Evolutionary conservation across 1,140 invertebrate species (phyloP), one percentile per base, ranked within the genome.

Genomic region (Frieseomelitta varia): DNA sequence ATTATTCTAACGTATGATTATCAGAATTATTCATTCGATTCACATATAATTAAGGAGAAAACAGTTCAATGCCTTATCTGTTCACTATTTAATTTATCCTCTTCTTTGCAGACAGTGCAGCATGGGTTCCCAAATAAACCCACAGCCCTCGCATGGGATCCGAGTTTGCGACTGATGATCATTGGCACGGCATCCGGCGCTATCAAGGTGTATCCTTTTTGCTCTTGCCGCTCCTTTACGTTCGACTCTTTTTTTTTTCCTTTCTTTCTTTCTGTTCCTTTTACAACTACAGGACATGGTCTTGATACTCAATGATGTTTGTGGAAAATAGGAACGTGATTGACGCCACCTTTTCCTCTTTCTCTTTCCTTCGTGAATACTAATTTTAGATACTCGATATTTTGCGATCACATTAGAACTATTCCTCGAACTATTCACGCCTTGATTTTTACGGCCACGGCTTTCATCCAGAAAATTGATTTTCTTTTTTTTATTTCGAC

Each of bases 81-180:
- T 39, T 47, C 6, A 8, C 8, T 47, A 10, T 47, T 47, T 47
- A 47, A 47, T 47, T 47, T 47, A 47, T 47, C 78, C 81, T 74
- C 34, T 95, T 47, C 39, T 47, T 96, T 96, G 85, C 95, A 99
- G 98, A 99, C 98, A 90, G 96, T 98, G 17, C 98, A 99, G 91
- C 98, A 99, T 97, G 99, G 99, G 88, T 99, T 99, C 95, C 98
- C 99, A 58, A 97, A 98, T 94, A 98, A 98, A 95, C 98, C 98
- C 6, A 98, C 97, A n/a, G 97, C 98, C 19, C 94, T 99, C 86
- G 98, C 98, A 21, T 99, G 98, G 96, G 99, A 99, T 95, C 97
- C 98, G 1, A 96, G 97, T 81, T 96, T 99, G 21, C 96, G 97
- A 84, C 95, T 99, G 65, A 96, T 99, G 92, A 98, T 98, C 53